phyloP scores from a whole-genome alignment of 2,888 invertebrate species.

The Platerodrilus igneus region DNA sequence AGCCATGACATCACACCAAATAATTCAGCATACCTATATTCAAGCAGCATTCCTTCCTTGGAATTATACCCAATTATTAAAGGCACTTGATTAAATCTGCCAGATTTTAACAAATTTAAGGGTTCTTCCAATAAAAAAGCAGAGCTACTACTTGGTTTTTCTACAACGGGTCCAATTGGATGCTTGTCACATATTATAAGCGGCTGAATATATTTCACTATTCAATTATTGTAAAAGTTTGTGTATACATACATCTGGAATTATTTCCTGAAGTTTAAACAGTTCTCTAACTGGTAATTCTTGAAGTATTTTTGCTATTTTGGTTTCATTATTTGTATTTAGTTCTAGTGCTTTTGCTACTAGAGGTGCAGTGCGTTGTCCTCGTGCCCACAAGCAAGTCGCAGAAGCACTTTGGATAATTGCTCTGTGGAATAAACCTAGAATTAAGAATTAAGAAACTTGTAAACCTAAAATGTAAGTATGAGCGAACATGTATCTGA shows the following conservation, averaged over 20 bases:
- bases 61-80: slow-evolving; percentile 40
- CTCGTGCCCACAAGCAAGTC: slow-evolving; percentile 7
- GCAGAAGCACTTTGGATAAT: slow-evolving; percentile 13
- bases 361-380: slow-evolving; percentile 38
- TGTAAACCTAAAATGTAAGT: too few species aligned
- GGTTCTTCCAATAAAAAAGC: slow-evolving; percentile 39
- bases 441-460: too few species aligned
- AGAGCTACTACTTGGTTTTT: slow-evolving; percentile 28
- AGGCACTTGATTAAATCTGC: slow-evolving; percentile 41
- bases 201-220: too few species aligned
- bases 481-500: too few species aligned
- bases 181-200: too few species aligned
- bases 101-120: slow-evolving; percentile 33
- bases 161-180: slow-evolving; percentile 30
- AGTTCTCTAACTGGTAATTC: slow-evolving; percentile 11
- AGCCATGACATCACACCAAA: background rate
- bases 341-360: slow-evolving; percentile 25
- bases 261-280: slow-evolving; percentile 18
- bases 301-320: slow-evolving; percentile 43
- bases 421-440: slow-evolving; percentile 13
- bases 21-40: slow-evolving; percentile 20
- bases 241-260: slow-evolving; percentile 18
- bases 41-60: slow-evolving; percentile 40
- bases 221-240: too few species aligned
- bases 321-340: slow-evolving; percentile 33